Base-by-base conservation (phyloP, 2,113 vertebrate species). In the Theristicus caerulescens region DNA sequence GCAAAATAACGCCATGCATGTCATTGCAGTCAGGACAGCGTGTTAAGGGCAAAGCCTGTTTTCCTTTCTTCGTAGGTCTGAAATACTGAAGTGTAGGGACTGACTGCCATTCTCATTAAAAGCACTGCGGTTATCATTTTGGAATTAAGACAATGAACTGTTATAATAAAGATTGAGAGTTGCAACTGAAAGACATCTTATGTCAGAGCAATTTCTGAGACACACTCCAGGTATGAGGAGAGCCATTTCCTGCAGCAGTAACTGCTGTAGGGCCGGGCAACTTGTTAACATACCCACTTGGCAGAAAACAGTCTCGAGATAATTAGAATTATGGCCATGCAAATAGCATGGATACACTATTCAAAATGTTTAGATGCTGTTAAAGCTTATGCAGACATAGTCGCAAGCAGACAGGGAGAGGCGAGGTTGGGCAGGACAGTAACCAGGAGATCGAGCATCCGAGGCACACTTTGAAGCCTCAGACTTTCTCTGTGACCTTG, bases 181-280 rank as follows among this genome's bases (percentile, higher is more conserved):
- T 72, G 83, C 93, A 94, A 92, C 47, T 85, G 95, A 89, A 62
- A 88, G 64, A 31, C 29, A 42, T 66, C 77, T 90, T 62, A 90
- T 62, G 70, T 89, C 44, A 78, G 88, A 51, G 76, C 73, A 61
- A 91, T 90, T 96, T 94, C 44, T 62, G 96, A 96, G 95, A 91
- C 36, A 46, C 27, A 27, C 82, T 88, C 64, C 71, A 91, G 83
- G 71, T 65, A 86, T 71, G 76, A 57, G 73, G 79, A 71, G 51
- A 83, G 42, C 73, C 13, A 34, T 92, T 70, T 76, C 76, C 77
- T 69, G 66, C 78, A 42, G 86, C 0, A 70, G 51, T 42, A 44
- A 44, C 73, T 47, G 76, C 81, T 54, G 49, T 12, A 82, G 91
- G 69, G 19, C 34, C 1, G 22, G 65, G 82, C 16, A 38, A 44